These are phyloP conservation scores for Meriones unguiculatus DNA, from an alignment of 2,113 vertebrate genomes.

Conservation along the genomic window DNA sequence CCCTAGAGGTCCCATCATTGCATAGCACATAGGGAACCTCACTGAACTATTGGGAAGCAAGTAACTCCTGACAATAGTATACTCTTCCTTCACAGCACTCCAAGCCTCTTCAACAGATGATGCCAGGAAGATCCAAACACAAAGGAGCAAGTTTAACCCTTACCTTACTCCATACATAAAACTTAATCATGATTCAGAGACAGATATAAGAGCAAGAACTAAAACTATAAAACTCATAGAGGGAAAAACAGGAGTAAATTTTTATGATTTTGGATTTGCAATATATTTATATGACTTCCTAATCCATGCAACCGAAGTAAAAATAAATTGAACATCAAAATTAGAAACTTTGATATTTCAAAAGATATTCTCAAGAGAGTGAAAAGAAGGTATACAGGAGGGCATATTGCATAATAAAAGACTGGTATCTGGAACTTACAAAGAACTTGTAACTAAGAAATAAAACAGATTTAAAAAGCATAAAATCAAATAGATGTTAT, in stretches of 20 bases:
- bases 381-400: background rate
- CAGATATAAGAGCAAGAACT: background rate
- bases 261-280: background rate
- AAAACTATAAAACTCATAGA: background rate
- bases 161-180: background rate
- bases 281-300: background rate
- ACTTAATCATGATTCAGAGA: constrained; percentile 21
- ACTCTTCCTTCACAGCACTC: background rate
- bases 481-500: background rate
- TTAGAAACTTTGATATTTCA: constrained; percentile 5
- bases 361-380: background rate
- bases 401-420: background rate
- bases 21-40: background rate
- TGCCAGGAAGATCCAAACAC: background rate
- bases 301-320: constrained; percentile 18
- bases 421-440: background rate
- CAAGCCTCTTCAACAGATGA: background rate
- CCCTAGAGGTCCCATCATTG: background rate
- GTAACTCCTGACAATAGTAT: background rate
- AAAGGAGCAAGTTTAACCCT: background rate
- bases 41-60: background rate
- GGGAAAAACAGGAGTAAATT: background rate
- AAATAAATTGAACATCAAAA: background rate
- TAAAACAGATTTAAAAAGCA: background rate
- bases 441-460: constrained; percentile 1